Percentiles rank a stretch among this genome's conserved stretches.
phyloP scores from a whole-genome alignment of 2,113 vertebrate species.

The Halcyon senegalensis region DNA sequence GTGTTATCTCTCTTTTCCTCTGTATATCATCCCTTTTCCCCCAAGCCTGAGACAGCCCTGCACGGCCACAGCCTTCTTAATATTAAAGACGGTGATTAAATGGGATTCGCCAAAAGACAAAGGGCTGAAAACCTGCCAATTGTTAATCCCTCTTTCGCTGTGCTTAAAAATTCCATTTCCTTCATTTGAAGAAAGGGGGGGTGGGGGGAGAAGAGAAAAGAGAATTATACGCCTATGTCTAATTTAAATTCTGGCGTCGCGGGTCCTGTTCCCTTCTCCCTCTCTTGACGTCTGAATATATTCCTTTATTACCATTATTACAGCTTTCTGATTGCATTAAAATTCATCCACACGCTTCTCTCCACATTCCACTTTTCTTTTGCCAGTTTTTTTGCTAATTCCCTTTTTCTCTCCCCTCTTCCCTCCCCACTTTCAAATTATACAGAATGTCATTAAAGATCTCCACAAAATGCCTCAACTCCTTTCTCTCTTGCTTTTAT shows the following conservation, averaged over 20 bases:
- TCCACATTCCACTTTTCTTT: constrained; percentile 70
- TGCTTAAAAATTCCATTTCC: constrained; percentile 79
- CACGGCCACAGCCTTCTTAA: constrained; percentile 65
- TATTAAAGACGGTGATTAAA: constrained; percentile 76
- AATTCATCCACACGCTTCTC: constrained; percentile 78
- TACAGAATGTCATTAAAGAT: constrained; percentile 64
- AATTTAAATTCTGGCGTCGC: constrained; percentile 76
- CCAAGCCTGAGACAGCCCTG: constrained; percentile 15
- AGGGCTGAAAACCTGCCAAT: constrained; percentile 68
- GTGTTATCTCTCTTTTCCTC: constrained; percentile 64
- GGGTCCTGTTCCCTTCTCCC: constrained; percentile 67
- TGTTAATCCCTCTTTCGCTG: constrained; percentile 72
- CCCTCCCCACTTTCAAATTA: constrained; percentile 65
- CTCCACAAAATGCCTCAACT: constrained; percentile 45
- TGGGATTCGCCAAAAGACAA: constrained; percentile 76
- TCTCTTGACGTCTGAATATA: constrained; percentile 78
- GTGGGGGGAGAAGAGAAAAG: background rate
- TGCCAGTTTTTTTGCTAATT: constrained; percentile 68
- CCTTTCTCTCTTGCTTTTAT: constrained; percentile 37
- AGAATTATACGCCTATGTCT: constrained; percentile 60
- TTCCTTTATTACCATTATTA: constrained; percentile 82
- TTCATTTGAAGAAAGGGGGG: constrained; percentile 62
- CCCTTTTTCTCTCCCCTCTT: constrained; percentile 50
- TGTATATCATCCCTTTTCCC: constrained; percentile 62
- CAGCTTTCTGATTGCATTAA: constrained; percentile 85